phyloP scores from a whole-genome alignment of 2,888 invertebrate genomes.

The Plemyria rubiginata region DNA sequence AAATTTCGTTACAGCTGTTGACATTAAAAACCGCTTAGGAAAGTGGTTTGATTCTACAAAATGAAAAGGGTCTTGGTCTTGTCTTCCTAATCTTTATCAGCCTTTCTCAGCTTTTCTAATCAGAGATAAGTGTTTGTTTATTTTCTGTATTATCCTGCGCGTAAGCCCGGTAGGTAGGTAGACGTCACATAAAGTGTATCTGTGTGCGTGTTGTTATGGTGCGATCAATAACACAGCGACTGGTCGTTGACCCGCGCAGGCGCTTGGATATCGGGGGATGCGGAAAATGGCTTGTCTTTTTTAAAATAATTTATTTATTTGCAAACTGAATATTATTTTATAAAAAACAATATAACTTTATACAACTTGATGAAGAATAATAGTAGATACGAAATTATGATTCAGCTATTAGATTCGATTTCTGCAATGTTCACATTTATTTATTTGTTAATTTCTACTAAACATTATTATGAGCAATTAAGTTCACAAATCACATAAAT shows the following conservation, averaged over 20 bases:
- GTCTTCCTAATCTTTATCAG: slow-evolving; percentile 1
- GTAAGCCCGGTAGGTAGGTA: slow-evolving; percentile 42
- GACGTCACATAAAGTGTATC: slow-evolving; percentile 38
- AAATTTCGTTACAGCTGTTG: slow-evolving; percentile 1
- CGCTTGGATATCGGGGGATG: slow-evolving; percentile 67
- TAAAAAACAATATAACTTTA: background rate
- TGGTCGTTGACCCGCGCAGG: slow-evolving; percentile 77
- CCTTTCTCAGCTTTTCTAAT: background rate
- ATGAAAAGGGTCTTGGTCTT: background rate
- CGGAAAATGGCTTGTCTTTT: slow-evolving; percentile 56
- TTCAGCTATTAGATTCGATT: background rate
- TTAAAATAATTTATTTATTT: background rate
- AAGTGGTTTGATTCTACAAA: background rate
- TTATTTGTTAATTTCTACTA: background rate
- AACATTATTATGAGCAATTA: background rate
- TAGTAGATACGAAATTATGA: background rate
- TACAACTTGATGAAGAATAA: background rate
- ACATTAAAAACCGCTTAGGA: background rate
- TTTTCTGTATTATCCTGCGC: slow-evolving; percentile 25
- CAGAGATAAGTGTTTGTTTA: slow-evolving; percentile 13
- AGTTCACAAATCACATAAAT: background rate
- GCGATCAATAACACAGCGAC: slow-evolving; percentile 79
- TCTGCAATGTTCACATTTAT: background rate
- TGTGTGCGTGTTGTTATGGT: slow-evolving; percentile 69
- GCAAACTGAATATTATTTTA: background rate